phyloP scores from a whole-genome alignment of 2,888 invertebrate species.

The Abrostola tripartita region DNA sequence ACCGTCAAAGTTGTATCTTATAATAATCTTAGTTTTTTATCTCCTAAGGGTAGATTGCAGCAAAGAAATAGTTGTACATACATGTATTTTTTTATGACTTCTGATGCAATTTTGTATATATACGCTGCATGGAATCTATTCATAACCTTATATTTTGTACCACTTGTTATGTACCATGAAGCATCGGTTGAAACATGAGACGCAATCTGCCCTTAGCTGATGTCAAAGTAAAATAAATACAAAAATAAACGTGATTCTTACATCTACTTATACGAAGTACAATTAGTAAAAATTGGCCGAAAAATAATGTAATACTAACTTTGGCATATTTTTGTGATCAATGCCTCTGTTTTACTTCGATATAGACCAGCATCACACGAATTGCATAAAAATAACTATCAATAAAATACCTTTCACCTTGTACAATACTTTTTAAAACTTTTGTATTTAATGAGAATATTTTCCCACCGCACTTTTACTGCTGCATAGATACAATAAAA shows the following conservation, averaged over 20 bases:
- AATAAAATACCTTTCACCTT: constrained; percentile 30
- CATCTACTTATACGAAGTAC: constrained; percentile 38
- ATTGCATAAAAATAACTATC: constrained; percentile 33
- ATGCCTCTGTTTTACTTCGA: constrained; percentile 57
- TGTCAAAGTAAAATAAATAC: constrained; percentile 36
- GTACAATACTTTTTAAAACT: constrained; percentile 32
- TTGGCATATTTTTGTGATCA: constrained; percentile 83
- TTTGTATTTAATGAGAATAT: constrained; percentile 6
- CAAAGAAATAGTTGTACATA: background rate
- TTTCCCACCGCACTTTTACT: constrained; percentile 20
- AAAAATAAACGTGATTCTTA: constrained; percentile 36
- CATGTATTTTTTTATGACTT: too few relatives aligned
- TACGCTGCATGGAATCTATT: too few relatives aligned
- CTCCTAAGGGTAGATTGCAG: background rate
- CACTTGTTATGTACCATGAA: constrained; percentile 7
- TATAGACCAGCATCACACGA: constrained; percentile 40
- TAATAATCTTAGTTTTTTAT: background rate
- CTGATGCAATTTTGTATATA: too few relatives aligned
- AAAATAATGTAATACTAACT: constrained; percentile 70
- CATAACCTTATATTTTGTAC: too few relatives aligned
- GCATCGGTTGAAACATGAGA: constrained; percentile 18
- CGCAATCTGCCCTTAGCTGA: constrained; percentile 18
- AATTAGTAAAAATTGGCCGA: constrained; percentile 52
- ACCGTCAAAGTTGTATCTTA: background rate
- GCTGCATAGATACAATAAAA: background rate